A percentile compares a stretch with the other conserved stretches of the same genome.
These are phyloP conservation scores for Ceratitis capitata DNA, from an alignment of 1,140 invertebrate species.

Conservation along the genomic window DNA sequence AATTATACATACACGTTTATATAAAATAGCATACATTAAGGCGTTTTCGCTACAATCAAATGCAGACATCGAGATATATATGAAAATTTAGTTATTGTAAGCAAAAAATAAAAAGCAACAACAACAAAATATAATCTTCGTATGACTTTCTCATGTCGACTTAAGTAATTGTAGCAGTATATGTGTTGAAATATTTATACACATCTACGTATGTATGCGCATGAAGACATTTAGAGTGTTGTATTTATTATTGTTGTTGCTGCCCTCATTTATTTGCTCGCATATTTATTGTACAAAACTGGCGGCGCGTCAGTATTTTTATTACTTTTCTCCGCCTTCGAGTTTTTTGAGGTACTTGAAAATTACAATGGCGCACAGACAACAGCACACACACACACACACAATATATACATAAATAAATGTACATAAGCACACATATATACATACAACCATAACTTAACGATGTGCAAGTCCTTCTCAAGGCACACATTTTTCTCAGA, in stretches of 20 bases:
- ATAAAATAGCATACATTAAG: not conserved
- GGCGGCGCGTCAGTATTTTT: slow-evolving; percentile 2
- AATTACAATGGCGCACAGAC: not conserved
- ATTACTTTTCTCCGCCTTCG: not conserved
- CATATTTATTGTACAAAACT: slow-evolving; percentile 32
- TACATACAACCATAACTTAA: not conserved
- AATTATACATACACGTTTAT: too few species aligned
- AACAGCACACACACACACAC: not conserved
- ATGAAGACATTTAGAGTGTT: not conserved
- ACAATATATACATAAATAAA: too few species aligned
- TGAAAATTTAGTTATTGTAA: not conserved
- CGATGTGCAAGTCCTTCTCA: slow-evolving; percentile 17
- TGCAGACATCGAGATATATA: not conserved
- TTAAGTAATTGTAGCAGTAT: not conserved
- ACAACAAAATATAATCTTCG: not conserved
- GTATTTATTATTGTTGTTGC: not conserved
- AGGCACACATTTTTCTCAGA: not conserved
- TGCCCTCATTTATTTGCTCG: not conserved
- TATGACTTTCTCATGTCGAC: not conserved
- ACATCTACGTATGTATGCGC: not conserved
- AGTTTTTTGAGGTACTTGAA: not conserved
- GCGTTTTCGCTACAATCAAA: not conserved
- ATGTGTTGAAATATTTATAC: not conserved
- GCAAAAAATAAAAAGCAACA: not conserved
- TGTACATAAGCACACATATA: not conserved